Conservation (phyloP, 2,888 invertebrate species). For the Trileptium ribeirensis region DNA sequence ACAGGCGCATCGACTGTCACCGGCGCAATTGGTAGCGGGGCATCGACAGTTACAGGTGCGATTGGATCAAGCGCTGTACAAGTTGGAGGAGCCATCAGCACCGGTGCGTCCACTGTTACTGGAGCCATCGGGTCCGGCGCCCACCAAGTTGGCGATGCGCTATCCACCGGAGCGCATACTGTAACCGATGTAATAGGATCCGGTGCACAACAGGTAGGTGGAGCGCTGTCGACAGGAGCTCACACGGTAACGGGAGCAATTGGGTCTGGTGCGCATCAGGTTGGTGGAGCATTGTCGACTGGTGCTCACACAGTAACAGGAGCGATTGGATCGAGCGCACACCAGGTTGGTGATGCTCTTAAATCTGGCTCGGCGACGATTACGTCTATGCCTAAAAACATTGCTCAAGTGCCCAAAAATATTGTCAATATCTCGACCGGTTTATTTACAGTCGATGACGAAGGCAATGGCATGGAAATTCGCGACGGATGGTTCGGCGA, state of each 20-base stretch:
- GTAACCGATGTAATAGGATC: conserved; percentile 42
- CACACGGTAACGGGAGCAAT: conserved; percentile 45
- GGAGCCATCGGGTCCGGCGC: conserved; percentile 41
- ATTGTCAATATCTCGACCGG: conserved; percentile 92
- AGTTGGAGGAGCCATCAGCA: neutral
- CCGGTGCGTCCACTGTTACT: neutral
- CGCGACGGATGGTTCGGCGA: conserved; percentile 23
- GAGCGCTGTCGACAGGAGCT: conserved; percentile 48
- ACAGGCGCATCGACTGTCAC: conserved; percentile 38
- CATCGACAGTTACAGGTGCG: neutral
- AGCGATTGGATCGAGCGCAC: neutral
- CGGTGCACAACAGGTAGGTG: conserved; percentile 47
- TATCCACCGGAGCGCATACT: conserved; percentile 44
- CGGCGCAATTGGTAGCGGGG: neutral
- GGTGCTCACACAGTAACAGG: neutral
- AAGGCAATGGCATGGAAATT: conserved; percentile 1
- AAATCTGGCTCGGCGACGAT: neutral
- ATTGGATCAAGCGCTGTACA: neutral
- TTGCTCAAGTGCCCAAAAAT: conserved; percentile 62
- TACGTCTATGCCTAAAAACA: conserved; percentile 43
- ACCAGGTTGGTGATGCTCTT: neutral
- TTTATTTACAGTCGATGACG: conserved; percentile 83
- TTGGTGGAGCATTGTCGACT: conserved; percentile 43
- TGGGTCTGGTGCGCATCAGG: conserved; percentile 19
- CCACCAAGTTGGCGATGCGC: conserved; percentile 43